Conservation (phyloP, 2,797 vertebrate species). For the Amphiprion clarkii region DNA sequence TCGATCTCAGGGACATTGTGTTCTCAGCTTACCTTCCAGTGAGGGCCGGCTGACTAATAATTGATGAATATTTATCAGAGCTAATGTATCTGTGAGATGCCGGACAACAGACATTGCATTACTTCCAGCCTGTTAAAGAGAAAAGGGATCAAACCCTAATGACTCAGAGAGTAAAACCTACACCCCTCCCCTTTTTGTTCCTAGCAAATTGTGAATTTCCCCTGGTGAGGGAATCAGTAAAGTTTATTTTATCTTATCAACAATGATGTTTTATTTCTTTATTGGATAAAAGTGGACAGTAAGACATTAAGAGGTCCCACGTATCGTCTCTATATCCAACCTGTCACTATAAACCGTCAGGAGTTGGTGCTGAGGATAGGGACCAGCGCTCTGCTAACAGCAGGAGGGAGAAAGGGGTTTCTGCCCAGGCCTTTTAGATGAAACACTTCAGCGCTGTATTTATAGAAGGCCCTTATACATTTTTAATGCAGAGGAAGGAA, state of each 20-base stretch:
- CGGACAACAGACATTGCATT: conserved; percentile 21
- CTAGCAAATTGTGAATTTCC: too few relatives aligned
- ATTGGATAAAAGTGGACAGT: conserved; percentile 21
- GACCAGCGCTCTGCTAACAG: conserved; percentile 38
- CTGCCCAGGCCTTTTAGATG: conserved; percentile 76
- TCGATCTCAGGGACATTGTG: conserved; percentile 68
- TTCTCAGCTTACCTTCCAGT: conserved; percentile 62
- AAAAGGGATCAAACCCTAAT: conserved; percentile 14
- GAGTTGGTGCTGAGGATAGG: conserved; percentile 26
- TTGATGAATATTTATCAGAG: conserved; percentile 60
- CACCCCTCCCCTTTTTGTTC: not conserved
- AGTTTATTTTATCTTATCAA: too few relatives aligned
- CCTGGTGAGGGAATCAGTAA: too few relatives aligned
- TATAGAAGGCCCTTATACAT: conserved; percentile 83
- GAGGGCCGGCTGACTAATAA: conserved; percentile 53
- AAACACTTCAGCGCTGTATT: conserved; percentile 83
- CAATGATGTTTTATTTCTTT: not conserved
- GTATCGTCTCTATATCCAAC: conserved; percentile 1
- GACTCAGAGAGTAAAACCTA: not conserved
- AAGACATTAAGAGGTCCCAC: conserved; percentile 6
- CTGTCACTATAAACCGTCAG: conserved; percentile 26
- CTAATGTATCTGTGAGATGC: conserved; percentile 48
- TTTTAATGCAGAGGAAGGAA: conserved; percentile 82
- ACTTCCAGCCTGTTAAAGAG: not conserved
- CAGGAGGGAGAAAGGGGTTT: conserved; percentile 62